Conservation (phyloP, 1,140 invertebrate species). For the Drosophila murphyi region DNA sequence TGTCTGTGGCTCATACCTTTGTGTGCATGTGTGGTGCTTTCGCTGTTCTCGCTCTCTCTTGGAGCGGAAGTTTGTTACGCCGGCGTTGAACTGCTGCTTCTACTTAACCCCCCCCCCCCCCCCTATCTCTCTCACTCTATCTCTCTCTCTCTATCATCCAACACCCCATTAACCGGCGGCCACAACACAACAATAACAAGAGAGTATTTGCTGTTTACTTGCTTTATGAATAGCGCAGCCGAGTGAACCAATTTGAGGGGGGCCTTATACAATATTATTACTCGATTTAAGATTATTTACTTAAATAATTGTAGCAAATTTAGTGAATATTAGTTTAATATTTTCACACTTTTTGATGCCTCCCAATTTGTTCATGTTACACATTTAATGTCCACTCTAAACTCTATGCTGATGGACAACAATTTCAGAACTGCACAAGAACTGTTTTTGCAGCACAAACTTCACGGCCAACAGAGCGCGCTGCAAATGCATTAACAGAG, state of each 20-base stretch:
- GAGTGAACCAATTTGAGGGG: slow-evolving; percentile 28
- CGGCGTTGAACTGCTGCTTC: slow-evolving; percentile 30
- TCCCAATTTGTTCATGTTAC: background rate
- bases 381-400: slow-evolving; percentile 51
- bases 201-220: slow-evolving; percentile 35
- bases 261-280: slow-evolving; percentile 6
- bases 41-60: slow-evolving; percentile 33
- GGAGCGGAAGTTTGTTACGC: slow-evolving; percentile 64
- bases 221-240: slow-evolving; percentile 34
- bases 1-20: background rate
- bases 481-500: slow-evolving; percentile 49
- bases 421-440: slow-evolving; percentile 40
- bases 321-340: no score
- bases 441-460: slow-evolving; percentile 56
- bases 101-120: slow-evolving; percentile 25
- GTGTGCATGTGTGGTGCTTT: slow-evolving; percentile 39
- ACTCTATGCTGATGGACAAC: slow-evolving; percentile 45
- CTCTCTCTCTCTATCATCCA: background rate
- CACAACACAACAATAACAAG: slow-evolving; percentile 19
- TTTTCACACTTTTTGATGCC: background rate
- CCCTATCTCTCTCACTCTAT: background rate
- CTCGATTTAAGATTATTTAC: background rate
- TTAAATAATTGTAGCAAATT: background rate
- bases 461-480: slow-evolving; percentile 72
- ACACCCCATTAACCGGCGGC: background rate